phyloP scores from a whole-genome alignment of 1,140 invertebrate genomes.

The Drosophila parabipectinata region DNA sequence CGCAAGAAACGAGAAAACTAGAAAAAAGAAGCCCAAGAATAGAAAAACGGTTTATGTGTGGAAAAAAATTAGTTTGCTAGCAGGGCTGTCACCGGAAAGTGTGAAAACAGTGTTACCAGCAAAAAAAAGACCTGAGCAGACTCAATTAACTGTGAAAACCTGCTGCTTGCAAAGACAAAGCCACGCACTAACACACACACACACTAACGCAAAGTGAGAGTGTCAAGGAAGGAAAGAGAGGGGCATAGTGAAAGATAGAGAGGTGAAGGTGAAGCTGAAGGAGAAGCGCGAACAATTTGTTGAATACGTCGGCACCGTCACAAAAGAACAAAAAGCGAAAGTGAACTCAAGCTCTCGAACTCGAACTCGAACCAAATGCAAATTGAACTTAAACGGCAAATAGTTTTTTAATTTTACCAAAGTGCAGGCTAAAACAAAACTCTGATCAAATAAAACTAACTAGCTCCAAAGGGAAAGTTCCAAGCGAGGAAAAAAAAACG shows the following conservation, averaged over 20 bases:
- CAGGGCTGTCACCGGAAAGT: slow-evolving; percentile 17
- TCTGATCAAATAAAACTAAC: slow-evolving; percentile 31
- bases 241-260: slow-evolving; percentile 27
- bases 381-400: slow-evolving; percentile 27
- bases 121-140: slow-evolving; percentile 32
- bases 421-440: slow-evolving; percentile 47
- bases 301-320: slow-evolving; percentile 56
- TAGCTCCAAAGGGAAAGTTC: slow-evolving; percentile 42
- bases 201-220: slow-evolving; percentile 22
- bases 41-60: slow-evolving; percentile 33
- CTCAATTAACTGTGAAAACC: slow-evolving; percentile 73
- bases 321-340: slow-evolving; percentile 46
- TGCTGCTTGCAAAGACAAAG: slow-evolving; percentile 37
- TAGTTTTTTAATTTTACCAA: slow-evolving; percentile 12
- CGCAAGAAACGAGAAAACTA: slow-evolving; percentile 25
- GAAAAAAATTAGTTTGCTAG: slow-evolving; percentile 38
- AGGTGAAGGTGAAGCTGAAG: slow-evolving; percentile 52
- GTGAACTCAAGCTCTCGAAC: slow-evolving; percentile 64
- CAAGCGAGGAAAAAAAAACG: slow-evolving; percentile 11
- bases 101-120: slow-evolving; percentile 39
- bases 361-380: slow-evolving; percentile 55
- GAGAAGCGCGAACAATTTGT: slow-evolving; percentile 76
- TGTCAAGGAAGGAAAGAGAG: slow-evolving; percentile 21
- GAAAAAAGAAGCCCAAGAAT: slow-evolving; percentile 28
- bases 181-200: slow-evolving; percentile 34